Base-by-base conservation (phyloP, 2,113 vertebrate genomes). In the Emydocephalus ijimae region DNA sequence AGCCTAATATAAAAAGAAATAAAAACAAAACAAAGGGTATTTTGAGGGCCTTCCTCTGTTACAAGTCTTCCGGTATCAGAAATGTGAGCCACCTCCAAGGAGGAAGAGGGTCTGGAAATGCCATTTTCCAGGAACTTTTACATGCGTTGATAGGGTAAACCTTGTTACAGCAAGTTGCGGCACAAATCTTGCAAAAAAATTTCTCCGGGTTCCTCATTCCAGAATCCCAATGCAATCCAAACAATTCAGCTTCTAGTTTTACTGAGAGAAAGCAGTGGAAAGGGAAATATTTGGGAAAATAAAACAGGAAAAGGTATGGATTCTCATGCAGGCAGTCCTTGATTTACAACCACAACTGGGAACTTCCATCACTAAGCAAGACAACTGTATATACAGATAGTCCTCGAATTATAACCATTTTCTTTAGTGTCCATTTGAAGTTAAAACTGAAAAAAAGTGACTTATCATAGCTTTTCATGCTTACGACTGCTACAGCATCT, bases 131-230 rank as follows among this genome's bases (percentile, higher is more conserved):
- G 3, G 0, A 0, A 94, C 88, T 52, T n/a, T 45, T 0, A 0
- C 74, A 90, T 61, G 34, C 12, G 4, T n/a, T 0, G 21, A 69
- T 87, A 95, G 93, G 95, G 95, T 93, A 95, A 95, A 96, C 88
- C 26, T 92, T 85, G 87, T 3, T 2, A 23, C 59, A 94, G 93
- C 9, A 14, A 96, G 50, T 64, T 0, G 3, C 1, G 15, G 18
- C 6, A 0, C 34, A 20, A 9, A 7, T 81, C 11, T n/a, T 34
- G 0, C 26, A 0, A 4, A 0, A 9, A 24, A 24, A 9, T 10
- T 34, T 57, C 9, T 12, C 50, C 8, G 50, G 59, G 15, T 1
- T 20, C 20, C 59, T 3, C 21, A 50, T 23, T 34, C 45, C 6
- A 4, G 26, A n/a, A 81, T 10, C n/a, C 90, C 4, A 5, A 56